Evolutionary conservation across 2,113 vertebrate genomes (phyloP).

Genomic region (Perca fluviatilis): DNA sequence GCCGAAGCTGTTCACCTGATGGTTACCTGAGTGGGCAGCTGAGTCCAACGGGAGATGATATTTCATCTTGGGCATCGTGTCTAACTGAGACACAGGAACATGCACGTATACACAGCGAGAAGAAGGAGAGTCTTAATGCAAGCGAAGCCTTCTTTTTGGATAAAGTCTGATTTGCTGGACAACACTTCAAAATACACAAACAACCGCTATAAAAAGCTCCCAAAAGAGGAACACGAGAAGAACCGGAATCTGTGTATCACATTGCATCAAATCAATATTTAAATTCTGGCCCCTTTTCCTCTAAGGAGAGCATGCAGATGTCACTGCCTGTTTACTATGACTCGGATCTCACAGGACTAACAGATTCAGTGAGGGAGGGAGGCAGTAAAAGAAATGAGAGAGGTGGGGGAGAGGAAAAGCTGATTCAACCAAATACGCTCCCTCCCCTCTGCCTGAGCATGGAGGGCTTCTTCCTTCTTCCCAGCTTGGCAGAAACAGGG

Average conservation of each 20-base stretch:
- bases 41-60: slow-evolving; percentile 68
- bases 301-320: slow-evolving; percentile 50
- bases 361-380: slow-evolving; percentile 43
- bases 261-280: slow-evolving; percentile 72
- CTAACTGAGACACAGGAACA: slow-evolving; percentile 31
- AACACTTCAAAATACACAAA: slow-evolving; percentile 46
- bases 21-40: slow-evolving; percentile 63
- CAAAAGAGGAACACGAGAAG: slow-evolving; percentile 12
- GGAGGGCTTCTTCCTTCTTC: slow-evolving; percentile 30
- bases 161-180: slow-evolving; percentile 12
- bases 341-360: slow-evolving; percentile 55
- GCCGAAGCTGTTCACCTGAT: slow-evolving; percentile 46
- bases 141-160: slow-evolving; percentile 7
- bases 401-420: slow-evolving; percentile 49
- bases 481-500: slow-evolving; percentile 46
- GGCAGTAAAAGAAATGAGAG: slow-evolving; percentile 35
- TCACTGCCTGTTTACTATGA: slow-evolving; percentile 69
- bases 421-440: slow-evolving; percentile 60
- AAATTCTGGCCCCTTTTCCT: slow-evolving; percentile 60
- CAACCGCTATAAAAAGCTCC: slow-evolving; percentile 40
- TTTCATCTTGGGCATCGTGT: slow-evolving; percentile 67
- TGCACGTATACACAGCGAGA: not conserved
- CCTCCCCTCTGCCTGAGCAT: slow-evolving; percentile 31
- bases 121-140: not conserved
- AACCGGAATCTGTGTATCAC: slow-evolving; percentile 61